A percentile compares a stretch with the other conserved stretches of the same genome.
These are phyloP conservation scores for Leucopsar rothschildi DNA, from an alignment of 2,113 vertebrate genomes.

Conservation along the genomic window DNA sequence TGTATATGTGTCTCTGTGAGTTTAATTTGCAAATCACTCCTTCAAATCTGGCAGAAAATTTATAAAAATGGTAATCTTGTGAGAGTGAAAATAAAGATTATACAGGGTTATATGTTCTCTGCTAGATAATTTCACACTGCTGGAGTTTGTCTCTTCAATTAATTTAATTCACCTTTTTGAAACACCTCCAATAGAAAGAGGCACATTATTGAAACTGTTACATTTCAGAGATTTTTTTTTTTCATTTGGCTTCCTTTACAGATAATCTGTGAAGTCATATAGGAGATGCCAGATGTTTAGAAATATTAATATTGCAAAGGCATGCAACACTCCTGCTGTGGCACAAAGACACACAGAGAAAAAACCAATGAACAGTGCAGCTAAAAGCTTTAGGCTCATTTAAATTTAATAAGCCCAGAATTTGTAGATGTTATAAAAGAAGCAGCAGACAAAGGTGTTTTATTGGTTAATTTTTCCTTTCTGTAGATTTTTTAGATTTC, in stretches of 20 bases:
- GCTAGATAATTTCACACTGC: neutral
- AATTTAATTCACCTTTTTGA: neutral
- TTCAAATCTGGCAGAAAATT: neutral
- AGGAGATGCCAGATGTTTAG: constrained; percentile 43
- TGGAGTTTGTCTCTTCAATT: neutral
- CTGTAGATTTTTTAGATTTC: neutral
- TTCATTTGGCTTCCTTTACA: neutral
- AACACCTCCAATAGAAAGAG: neutral
- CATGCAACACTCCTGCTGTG: constrained; percentile 31
- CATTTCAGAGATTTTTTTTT: neutral
- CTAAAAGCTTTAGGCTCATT: constrained; percentile 31
- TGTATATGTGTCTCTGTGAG: neutral
- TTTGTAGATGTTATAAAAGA: constrained; percentile 25
- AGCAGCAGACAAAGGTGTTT: neutral
- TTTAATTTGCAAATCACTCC: neutral
- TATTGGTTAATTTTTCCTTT: constrained; percentile 22
- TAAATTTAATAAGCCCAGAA: constrained; percentile 41
- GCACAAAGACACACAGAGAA: neutral
- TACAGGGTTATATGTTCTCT: neutral
- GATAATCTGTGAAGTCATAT: neutral
- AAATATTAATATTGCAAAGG: constrained; percentile 55
- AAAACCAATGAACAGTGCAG: neutral
- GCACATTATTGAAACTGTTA: neutral
- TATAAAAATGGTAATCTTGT: neutral
- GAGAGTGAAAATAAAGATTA: neutral